Percentiles rank a stretch among this genome's conserved stretches.
phyloP scores from a whole-genome alignment of 2,888 invertebrate genomes.

The Eubasilissa splendida region DNA sequence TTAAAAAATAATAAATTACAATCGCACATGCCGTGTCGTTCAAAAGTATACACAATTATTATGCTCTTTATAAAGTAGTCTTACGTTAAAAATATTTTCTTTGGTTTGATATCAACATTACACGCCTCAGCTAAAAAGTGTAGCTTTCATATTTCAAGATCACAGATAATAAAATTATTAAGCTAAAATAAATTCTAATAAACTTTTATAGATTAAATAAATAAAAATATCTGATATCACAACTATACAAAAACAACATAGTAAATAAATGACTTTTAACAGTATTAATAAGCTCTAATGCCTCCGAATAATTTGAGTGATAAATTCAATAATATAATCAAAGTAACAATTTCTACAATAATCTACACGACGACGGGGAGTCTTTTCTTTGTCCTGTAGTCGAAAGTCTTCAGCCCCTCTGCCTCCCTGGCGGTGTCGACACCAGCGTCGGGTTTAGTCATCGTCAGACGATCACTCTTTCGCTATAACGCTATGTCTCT shows the following conservation, averaged over 20 bases:
- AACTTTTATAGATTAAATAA: background rate
- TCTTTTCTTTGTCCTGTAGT: conserved; percentile 47
- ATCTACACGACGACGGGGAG: conserved; percentile 52
- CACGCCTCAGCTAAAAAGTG: background rate
- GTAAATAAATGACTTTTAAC: background rate
- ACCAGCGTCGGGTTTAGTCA: background rate
- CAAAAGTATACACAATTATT: conserved; percentile 18
- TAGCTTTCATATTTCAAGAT: conserved; percentile 36
- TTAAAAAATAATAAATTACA: conserved; percentile 2
- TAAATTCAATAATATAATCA: too few species aligned
- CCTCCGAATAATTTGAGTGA: too few species aligned
- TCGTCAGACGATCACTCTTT: conserved; percentile 34
- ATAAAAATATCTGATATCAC: background rate
- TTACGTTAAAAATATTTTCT: background rate
- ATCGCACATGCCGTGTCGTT: conserved; percentile 8
- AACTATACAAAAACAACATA: background rate
- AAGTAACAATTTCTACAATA: background rate
- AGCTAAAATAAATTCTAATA: conserved; percentile 31
- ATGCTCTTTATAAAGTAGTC: background rate
- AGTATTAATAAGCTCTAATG: background rate
- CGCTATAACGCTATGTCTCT: conserved; percentile 57
- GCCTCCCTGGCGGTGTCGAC: conserved; percentile 1
- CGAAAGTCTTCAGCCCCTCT: conserved; percentile 25
- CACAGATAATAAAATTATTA: conserved; percentile 55
- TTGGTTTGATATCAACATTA: background rate